These are phyloP conservation scores for Ataeniobius toweri DNA, from an alignment of 2,797 vertebrate species.

Conservation along the genomic window DNA sequence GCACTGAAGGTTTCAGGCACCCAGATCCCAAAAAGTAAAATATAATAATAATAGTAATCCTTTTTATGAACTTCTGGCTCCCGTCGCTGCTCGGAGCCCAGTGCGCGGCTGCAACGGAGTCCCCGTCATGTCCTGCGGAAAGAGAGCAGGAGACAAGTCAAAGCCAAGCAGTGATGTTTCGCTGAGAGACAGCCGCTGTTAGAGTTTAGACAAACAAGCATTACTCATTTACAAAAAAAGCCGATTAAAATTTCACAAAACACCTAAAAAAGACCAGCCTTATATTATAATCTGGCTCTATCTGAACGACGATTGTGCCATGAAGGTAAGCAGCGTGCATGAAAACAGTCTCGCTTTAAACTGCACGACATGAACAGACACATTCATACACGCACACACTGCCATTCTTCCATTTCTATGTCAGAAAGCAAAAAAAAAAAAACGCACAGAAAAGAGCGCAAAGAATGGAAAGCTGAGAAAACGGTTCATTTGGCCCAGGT, in stretches of 20 bases:
- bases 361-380: slow-evolving; percentile 1
- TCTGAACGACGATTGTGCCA: slow-evolving; percentile 8
- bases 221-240: slow-evolving; percentile 25
- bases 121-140: slow-evolving; percentile 81
- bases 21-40: slow-evolving; percentile 54
- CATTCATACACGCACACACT: not conserved
- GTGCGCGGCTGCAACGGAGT: slow-evolving; percentile 74
- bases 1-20: slow-evolving; percentile 73
- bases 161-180: slow-evolving; percentile 48
- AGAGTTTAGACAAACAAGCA: slow-evolving; percentile 47
- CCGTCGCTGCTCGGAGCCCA: slow-evolving; percentile 76
- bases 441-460: slow-evolving; percentile 47
- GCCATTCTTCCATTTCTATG: slow-evolving; percentile 15
- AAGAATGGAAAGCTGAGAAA: slow-evolving; percentile 34
- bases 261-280: slow-evolving; percentile 5
- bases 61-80: slow-evolving; percentile 81
- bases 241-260: slow-evolving; percentile 15
- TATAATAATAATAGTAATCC: slow-evolving; percentile 74
- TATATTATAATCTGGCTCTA: not conserved
- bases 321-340: slow-evolving; percentile 26
- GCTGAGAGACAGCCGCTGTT: slow-evolving; percentile 41
- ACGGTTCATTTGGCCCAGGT: slow-evolving; percentile 40
- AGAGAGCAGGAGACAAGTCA: slow-evolving; percentile 71
- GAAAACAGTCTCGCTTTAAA: slow-evolving; percentile 36
- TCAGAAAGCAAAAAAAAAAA: slow-evolving; percentile 59